phyloP scores from a whole-genome alignment of 2,113 vertebrate genomes.

The Nibea albiflora region DNA sequence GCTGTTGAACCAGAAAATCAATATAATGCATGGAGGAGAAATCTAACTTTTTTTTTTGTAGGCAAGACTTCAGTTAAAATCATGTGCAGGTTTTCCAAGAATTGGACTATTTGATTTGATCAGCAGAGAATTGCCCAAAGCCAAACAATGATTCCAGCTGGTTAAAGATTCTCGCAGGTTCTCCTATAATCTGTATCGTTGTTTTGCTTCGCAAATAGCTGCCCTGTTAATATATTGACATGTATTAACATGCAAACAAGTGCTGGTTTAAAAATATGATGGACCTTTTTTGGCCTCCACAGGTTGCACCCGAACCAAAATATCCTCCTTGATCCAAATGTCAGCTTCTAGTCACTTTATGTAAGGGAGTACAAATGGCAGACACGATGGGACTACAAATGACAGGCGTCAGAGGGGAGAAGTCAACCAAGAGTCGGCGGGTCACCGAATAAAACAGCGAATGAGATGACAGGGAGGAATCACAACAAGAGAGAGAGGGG shows the following conservation, averaged over 20 bases:
- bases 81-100: not conserved
- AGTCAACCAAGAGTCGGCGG: constrained; percentile 46
- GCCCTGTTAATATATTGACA: not conserved
- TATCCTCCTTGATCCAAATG: constrained; percentile 50
- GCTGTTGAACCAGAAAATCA: not conserved
- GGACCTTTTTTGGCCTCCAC: constrained; percentile 10
- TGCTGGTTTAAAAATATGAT: constrained; percentile 1
- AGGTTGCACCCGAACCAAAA: constrained; percentile 26
- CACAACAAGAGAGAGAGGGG: constrained; percentile 31
- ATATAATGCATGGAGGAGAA: not conserved
- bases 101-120: constrained; percentile 19
- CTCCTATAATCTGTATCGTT: not conserved
- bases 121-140: constrained; percentile 13
- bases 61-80: not conserved
- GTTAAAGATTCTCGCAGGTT: not conserved
- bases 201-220: not conserved
- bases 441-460: constrained; percentile 51
- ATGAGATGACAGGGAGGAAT: constrained; percentile 67
- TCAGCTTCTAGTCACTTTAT: constrained; percentile 46
- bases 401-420: constrained; percentile 51
- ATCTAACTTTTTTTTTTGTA: not conserved
- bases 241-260: not conserved
- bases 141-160: constrained; percentile 2
- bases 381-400: constrained; percentile 46
- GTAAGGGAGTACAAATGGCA: constrained; percentile 52